These are phyloP conservation scores for Muntiacus muntjak DNA, from an alignment of 2,113 vertebrate genomes.

Conservation along the genomic window DNA sequence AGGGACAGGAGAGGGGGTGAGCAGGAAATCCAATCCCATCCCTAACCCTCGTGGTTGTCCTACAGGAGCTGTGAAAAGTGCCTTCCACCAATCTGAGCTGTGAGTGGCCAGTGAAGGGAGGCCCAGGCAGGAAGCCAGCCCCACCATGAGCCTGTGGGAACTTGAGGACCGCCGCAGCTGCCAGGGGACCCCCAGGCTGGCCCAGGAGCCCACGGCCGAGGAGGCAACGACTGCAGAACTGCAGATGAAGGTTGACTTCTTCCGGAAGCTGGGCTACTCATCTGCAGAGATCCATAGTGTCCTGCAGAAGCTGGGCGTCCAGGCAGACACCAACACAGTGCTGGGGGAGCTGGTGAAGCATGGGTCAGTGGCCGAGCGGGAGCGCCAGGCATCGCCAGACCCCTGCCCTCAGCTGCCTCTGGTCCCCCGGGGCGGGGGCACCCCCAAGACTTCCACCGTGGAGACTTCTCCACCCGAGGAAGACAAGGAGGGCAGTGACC, in stretches of 20 bases:
- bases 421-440: constrained; percentile 76
- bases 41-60: constrained; percentile 28
- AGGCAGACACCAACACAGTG: constrained; percentile 91
- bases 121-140: constrained; percentile 13
- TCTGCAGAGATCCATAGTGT: constrained; percentile 83
- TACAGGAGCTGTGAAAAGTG: constrained; percentile 63
- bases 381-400: constrained; percentile 62
- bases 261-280: constrained; percentile 95
- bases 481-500: constrained; percentile 75
- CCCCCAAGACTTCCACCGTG: constrained; percentile 65
- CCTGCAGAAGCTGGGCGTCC: constrained; percentile 87
- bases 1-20: background rate
- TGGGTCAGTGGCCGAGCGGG: constrained; percentile 77
- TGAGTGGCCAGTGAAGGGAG: constrained; percentile 71
- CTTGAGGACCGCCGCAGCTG: constrained; percentile 41
- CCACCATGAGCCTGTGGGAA: constrained; percentile 67
- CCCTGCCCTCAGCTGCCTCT: constrained; percentile 64
- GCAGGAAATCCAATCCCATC: background rate
- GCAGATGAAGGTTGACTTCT: constrained; percentile 91
- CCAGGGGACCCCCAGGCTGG: background rate
- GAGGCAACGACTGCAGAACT: constrained; percentile 74
- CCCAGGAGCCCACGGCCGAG: background rate
- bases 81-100: constrained; percentile 28
- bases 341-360: constrained; percentile 91
- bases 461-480: constrained; percentile 44